Base-by-base conservation (phyloP, 2,113 vertebrate species). In the Psittacus erithacus region DNA sequence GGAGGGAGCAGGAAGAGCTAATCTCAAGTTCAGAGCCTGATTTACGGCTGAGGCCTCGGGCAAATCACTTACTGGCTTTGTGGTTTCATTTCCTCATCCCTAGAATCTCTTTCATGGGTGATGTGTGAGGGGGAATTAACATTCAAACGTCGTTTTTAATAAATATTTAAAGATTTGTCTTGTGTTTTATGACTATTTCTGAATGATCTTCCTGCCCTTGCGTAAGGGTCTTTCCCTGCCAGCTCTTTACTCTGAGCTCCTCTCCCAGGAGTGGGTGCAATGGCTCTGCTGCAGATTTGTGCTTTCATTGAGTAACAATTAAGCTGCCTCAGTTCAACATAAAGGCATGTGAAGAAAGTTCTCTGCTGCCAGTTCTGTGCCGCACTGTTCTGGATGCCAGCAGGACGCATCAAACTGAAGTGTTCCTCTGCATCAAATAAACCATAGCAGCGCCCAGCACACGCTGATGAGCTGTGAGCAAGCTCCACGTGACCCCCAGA, bases 1-100 rank as follows among this genome's bases (percentile, higher is more conserved):
- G n/a, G 53, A 81, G 71, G 57, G 39, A 84, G 84, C 60, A 60
- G 81, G 46, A 71, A 27, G 84, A 91, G 68, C 88, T 46, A 64
- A 62, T 71, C 90, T 74, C 60, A 55, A 87, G 43, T 62, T 82
- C 87, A 70, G 93, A 90, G 82, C 5, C 80, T 90, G 90, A 94
- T 97, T 96, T 95, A 96, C 1, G 3, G 92, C 85, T 4, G 46
- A 83, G 88, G 88, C 93, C 94, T 93, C 39, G 0, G 85, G 92
- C 90, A 92, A 86, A 90, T 88, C 86, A 49, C 50, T 96, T 4
- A 68, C 65, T 87, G 90, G 43, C 82, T 93, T 75, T 86, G 95
- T 71, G 90, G 92, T 90, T 92, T 94, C 86, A 57, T 90, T 93
- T 93, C 92, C 88, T 84, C 92, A 84, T 88, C 90, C 71, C 88